phyloP scores from a whole-genome alignment of 2,888 invertebrate genomes.

The Piscicola geometra region DNA sequence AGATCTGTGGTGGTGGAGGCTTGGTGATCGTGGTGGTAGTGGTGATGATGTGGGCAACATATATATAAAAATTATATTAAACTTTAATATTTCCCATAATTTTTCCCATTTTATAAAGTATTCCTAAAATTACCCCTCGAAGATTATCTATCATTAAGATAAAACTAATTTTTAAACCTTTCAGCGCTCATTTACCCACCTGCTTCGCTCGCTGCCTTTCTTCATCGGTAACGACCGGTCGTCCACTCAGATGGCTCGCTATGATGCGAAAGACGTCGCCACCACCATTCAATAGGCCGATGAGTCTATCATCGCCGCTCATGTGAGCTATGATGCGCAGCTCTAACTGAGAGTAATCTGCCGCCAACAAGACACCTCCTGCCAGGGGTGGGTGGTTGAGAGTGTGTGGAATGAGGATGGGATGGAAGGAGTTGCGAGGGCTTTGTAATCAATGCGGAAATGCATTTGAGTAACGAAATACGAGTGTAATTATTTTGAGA shows the following conservation, averaged over 20 bases:
- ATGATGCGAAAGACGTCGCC: slow-evolving; percentile 62
- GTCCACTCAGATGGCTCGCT: slow-evolving; percentile 76
- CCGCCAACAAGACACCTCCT: slow-evolving; percentile 70
- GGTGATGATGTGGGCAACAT: too few species aligned
- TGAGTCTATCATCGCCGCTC: slow-evolving; percentile 69
- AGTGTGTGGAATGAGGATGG: too few species aligned
- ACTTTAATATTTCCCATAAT: not conserved
- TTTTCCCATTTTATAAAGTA: not conserved
- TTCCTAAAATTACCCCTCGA: too few species aligned
- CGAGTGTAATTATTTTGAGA: too few species aligned
- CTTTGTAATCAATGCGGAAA: too few species aligned
- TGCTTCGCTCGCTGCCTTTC: slow-evolving; percentile 78
- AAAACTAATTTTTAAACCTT: not conserved
- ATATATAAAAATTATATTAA: not conserved
- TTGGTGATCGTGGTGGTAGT: too few species aligned
- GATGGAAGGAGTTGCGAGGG: too few species aligned
- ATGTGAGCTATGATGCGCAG: slow-evolving; percentile 86
- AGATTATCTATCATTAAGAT: not conserved
- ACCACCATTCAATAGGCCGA: slow-evolving; percentile 58
- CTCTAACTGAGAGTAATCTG: slow-evolving; percentile 94
- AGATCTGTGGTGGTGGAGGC: slow-evolving; percentile 64
- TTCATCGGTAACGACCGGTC: slow-evolving; percentile 68
- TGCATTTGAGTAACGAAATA: too few species aligned
- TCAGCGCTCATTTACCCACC: slow-evolving; percentile 48
- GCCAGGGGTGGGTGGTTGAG: not conserved